Evolutionary conservation across 2,113 vertebrate species (phyloP), one percentile per base, ranked within the genome.

Genomic region (Hemiscyllium ocellatum): DNA sequence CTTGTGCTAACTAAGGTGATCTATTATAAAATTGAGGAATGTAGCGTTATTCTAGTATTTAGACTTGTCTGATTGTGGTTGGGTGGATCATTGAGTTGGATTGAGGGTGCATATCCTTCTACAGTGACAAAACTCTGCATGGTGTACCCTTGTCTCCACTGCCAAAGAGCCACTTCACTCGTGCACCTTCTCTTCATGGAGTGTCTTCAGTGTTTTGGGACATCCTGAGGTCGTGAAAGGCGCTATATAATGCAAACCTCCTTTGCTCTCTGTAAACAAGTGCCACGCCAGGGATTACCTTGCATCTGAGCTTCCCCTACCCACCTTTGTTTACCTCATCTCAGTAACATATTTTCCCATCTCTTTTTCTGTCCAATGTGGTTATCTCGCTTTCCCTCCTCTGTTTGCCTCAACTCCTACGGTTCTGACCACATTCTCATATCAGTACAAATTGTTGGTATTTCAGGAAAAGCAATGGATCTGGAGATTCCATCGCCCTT

Each of bases 401-500:
- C 8, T 12, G 8, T 7, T 76, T n/a, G 72, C 29, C 29, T 76
- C 29, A 76, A 33, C 29, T 12, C 29, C 72, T 69, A 22, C 29
- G 7, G 8, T 70, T 24, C 69, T 70, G 24, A 70, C 24, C 69
- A 76, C 26, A 76, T 24, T 76, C 72, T 76, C n/a, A n/a, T n/a
- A n/a, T n/a, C n/a, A n/a, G n/a, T n/a, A 96, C 97, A 97, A 7
- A 2, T 61, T 61, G 0, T 12, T 97, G 97, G 97, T 93, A 98
- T 97, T 0, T 72, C 97, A 12, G 69, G 68, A 26, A 72, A 3
- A 29, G 56, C 56, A 37, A 70, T 47, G 97, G 97, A 0, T 95
- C 97, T 2, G 98, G 96, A 0, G 98, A 99, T 96, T 97, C 98
- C 96, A 90, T 17, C 26, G 29, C 50, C 22, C 97, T 97, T 96